These are phyloP conservation scores for Apoderus coryli DNA, from an alignment of 2,888 invertebrate species.

Conservation along the genomic window DNA sequence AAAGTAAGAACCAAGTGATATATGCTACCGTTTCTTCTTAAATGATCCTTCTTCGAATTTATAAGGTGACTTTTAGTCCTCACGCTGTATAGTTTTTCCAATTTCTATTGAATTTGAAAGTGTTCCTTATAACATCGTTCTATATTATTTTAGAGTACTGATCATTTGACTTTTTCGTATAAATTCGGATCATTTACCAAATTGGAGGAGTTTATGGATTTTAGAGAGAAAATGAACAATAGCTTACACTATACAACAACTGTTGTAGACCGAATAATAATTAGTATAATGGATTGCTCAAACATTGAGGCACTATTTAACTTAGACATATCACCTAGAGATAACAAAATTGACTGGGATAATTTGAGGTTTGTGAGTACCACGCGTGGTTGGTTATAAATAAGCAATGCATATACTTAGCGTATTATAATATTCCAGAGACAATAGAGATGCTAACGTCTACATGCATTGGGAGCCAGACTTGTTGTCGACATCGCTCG, in stretches of 20 bases:
- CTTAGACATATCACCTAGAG: constrained; percentile 44
- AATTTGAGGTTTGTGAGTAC: constrained; percentile 30
- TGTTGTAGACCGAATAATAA: constrained; percentile 51
- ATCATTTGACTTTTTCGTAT: constrained; percentile 82
- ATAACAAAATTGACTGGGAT: constrained; percentile 45
- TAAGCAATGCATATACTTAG: background rate
- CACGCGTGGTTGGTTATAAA: constrained; percentile 1
- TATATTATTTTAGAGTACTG: constrained; percentile 53
- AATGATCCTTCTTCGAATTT: background rate
- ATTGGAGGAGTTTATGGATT: constrained; percentile 77
- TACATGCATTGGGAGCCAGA: constrained; percentile 56
- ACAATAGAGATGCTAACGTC: constrained; percentile 66
- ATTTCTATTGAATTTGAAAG: background rate
- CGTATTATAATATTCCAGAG: constrained; percentile 30
- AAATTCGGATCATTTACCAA: constrained; percentile 91
- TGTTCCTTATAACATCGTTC: constrained; percentile 5
- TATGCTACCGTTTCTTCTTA: too few species aligned
- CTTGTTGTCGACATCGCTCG: constrained; percentile 28
- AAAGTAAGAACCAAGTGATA: too few species aligned
- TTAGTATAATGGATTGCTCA: constrained; percentile 46
- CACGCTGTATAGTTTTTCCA: background rate
- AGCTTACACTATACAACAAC: constrained; percentile 63
- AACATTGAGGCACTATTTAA: constrained; percentile 38
- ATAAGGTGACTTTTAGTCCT: too few species aligned
- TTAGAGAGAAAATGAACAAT: constrained; percentile 64